phyloP scores from a whole-genome alignment of 2,888 invertebrate genomes.

The Noctua comes region DNA sequence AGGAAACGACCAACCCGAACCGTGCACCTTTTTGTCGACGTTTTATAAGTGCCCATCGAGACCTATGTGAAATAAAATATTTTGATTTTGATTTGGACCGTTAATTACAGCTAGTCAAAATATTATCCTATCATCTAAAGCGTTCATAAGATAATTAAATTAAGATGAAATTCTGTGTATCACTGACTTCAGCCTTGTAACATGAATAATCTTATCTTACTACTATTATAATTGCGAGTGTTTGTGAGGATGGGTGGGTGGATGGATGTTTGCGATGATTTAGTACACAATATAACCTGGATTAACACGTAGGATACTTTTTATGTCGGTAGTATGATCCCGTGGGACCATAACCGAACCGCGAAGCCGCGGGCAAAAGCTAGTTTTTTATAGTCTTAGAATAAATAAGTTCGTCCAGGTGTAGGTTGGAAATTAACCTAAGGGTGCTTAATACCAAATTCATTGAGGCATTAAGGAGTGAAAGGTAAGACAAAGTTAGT shows the following conservation, averaged over 20 bases:
- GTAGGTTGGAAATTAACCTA: not conserved
- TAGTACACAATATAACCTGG: not conserved
- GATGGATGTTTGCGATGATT: not conserved
- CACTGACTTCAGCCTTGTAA: not conserved
- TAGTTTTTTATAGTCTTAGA: not conserved
- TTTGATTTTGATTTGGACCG: not conserved
- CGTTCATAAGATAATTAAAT: not conserved
- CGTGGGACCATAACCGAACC: not conserved
- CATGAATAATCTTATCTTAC: not conserved
- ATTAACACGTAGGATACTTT: not conserved
- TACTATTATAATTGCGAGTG: not conserved
- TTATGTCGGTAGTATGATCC: not conserved
- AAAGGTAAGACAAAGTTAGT: not conserved
- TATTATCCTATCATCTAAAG: not conserved
- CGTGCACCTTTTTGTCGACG: no score
- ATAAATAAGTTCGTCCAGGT: not conserved
- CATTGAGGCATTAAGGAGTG: not conserved
- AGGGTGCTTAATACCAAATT: not conserved
- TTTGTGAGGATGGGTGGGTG: not conserved
- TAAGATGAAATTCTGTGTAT: no score
- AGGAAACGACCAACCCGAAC: no score
- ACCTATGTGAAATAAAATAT: no score
- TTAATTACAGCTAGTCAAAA: not conserved
- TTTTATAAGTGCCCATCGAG: no score
- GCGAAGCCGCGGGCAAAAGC: not conserved